Base-by-base conservation (phyloP, 1,140 invertebrate species). In the Cepaea nemoralis region DNA sequence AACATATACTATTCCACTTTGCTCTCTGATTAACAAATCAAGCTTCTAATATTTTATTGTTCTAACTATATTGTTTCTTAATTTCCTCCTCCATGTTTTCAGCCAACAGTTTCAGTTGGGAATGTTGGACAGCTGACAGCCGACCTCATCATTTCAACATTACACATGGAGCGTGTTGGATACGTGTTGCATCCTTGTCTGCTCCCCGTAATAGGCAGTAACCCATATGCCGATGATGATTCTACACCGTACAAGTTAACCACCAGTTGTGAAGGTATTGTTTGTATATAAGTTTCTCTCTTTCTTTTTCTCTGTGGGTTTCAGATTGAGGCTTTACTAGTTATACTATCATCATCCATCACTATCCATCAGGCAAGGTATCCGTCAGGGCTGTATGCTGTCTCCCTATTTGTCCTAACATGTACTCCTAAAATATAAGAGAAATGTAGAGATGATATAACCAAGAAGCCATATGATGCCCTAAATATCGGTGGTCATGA, bases 91-190 rank as follows among this genome's bases (percentile, higher is more conserved):
- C 39, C 19, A 45, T 19, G 19, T 19, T 45, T 33, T 33, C 10
- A 96, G 87, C 95, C 95, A 1, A 94, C 94, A 84, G 94, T 96
- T 1, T 95, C 95, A 45, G 94, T 96, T 73, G 95, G 95, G 84
- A 96, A 96, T 92, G 94, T 96, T 37, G 95, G 94, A 0, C 96
- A 96, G 91, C 90, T 96, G 67, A 91, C 94, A 16, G 93, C 94
- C 70, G 96, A 96, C 90, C 90, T 96, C 71, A 84, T 96, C 8
- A 94, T 96, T 83, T 94, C 94, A 22, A 95, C 93, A 69, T 88
- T 94, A 50, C 89, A 93, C 81, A 93, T 95, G 85, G 88, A 92
- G 66, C 94, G 93, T 91, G 92, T 94, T 77, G 95, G 93, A 19
- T 92, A 93, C 66, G 89, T 95, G 33, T 93, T 94, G 87, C 94